Conservation (phyloP, 2,888 invertebrate species). For the Drosophila falleni region DNA sequence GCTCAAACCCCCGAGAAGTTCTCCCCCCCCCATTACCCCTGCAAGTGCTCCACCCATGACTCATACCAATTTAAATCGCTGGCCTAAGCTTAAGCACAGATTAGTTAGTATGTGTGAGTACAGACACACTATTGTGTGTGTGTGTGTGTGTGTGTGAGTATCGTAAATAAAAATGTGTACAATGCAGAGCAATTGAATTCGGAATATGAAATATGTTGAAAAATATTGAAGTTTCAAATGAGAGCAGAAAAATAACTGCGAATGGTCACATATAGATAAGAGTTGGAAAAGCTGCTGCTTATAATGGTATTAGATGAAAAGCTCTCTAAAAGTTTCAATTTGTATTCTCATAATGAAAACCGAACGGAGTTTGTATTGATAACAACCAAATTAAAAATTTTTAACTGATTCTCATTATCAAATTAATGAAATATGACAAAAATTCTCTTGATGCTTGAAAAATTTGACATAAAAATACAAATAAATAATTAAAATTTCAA, state of each 20-base stretch:
- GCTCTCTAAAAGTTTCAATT: not conserved
- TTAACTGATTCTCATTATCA: not conserved
- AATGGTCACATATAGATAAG: slow-evolving; percentile 44
- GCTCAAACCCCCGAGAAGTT: slow-evolving; percentile 42
- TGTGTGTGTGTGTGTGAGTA: slow-evolving; percentile 12
- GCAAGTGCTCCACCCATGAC: not conserved
- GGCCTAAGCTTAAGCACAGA: slow-evolving; percentile 62
- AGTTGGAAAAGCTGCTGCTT: slow-evolving; percentile 27
- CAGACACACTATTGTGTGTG: slow-evolving; percentile 2
- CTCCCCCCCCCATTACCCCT: not conserved
- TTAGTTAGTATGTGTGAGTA: slow-evolving; percentile 39
- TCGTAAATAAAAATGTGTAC: slow-evolving; percentile 49
- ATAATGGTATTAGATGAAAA: slow-evolving; percentile 13
- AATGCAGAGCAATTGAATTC: slow-evolving; percentile 44
- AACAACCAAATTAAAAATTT: not conserved
- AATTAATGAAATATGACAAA: not conserved
- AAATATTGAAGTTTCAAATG: slow-evolving; percentile 30
- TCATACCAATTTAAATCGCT: slow-evolving; percentile 49
- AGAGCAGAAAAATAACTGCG: slow-evolving; percentile 14
- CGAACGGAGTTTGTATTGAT: not conserved
- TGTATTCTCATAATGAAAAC: not conserved
- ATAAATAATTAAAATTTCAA: not conserved
- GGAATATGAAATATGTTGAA: slow-evolving; percentile 51
- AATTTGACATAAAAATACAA: not conserved
- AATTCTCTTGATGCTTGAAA: not conserved